These are phyloP conservation scores for Phaonia tiefii DNA, from an alignment of 2,888 invertebrate species.

Conservation along the genomic window DNA sequence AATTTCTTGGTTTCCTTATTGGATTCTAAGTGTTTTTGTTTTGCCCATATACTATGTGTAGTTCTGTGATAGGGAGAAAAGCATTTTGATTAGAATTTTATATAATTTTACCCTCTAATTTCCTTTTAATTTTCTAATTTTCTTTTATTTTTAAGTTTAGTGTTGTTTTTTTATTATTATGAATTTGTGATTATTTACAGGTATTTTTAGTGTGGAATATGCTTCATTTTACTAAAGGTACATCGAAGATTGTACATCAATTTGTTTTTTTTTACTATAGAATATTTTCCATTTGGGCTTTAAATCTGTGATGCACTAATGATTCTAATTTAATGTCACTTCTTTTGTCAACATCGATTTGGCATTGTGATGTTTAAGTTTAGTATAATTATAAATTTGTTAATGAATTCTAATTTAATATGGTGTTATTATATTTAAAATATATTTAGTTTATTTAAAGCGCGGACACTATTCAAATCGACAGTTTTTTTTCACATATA, in stretches of 20 bases:
- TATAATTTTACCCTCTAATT: not conserved
- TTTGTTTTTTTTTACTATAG: conserved; percentile 38
- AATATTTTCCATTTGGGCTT: conserved; percentile 15
- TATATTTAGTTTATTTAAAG: too few species aligned
- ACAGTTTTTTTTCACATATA: too few species aligned
- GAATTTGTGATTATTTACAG: conserved; percentile 9
- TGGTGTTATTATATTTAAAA: too few species aligned
- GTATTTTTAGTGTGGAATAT: not conserved
- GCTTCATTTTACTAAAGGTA: conserved; percentile 52
- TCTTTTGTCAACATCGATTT: not conserved
- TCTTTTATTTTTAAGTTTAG: not conserved
- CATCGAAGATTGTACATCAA: conserved; percentile 58
- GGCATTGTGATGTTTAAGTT: too few species aligned
- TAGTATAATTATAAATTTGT: too few species aligned
- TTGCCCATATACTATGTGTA: conserved; percentile 17
- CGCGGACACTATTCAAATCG: too few species aligned
- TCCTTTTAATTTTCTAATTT: not conserved
- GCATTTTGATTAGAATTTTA: conserved; percentile 44
- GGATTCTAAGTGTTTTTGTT: not conserved
- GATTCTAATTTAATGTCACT: not conserved
- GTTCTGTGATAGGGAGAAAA: conserved; percentile 29
- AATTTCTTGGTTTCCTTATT: not conserved
- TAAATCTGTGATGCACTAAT: not conserved
- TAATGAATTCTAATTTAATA: too few species aligned
- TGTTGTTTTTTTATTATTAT: not conserved